Evolutionary conservation across 2,888 invertebrate genomes (phyloP), one percentile per base, ranked within the genome.

Genomic region (Drosophila demipolita): DNA sequence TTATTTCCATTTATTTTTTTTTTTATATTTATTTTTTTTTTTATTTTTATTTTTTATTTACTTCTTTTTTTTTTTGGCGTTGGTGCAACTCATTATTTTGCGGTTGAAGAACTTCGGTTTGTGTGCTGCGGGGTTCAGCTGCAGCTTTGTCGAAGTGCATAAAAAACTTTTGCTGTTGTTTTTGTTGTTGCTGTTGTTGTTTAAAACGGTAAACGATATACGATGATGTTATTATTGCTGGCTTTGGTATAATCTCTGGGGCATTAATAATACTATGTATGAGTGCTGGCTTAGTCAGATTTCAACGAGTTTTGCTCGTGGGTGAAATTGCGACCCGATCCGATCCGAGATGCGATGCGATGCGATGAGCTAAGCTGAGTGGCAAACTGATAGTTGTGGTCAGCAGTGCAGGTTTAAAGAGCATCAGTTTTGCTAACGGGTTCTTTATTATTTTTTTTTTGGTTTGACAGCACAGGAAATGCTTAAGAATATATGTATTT

Each of bases 41-140:
- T 38, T 57, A 38, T 29, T 48, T 70, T 45, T 29, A 20, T 40
- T 57, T 57, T 40, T 53, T 55, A 20, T 26, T 26, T 48, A 20
- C 23, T 48, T 7, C 20, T 48, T 48, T 66, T 60, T 62, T 62
- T 67, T 74, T 68, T 75, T 50, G 58, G 66, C 67, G 60, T 55
- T 73, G 77, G 32, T 83, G 87, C 87, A 87, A 67, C 87, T 85
- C 87, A 88, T 84, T 84, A 86, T 81, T 83, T 79, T 89, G 89
- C 87, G 85, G 85, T 87, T 83, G 84, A 78, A 78, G 82, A 87
- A 72, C 66, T 78, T 78, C 64, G 76, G 68, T 80, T 61, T 80
- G 67, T 38, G 57, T 17, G 54, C 66, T 66, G 54, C 67, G 75
- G 38, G 55, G 59, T 38, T 66, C 74, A 68, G 65, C 70, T 85